phyloP scores from a whole-genome alignment of 2,888 invertebrate genomes.

The Meiosimyza platycephala region DNA sequence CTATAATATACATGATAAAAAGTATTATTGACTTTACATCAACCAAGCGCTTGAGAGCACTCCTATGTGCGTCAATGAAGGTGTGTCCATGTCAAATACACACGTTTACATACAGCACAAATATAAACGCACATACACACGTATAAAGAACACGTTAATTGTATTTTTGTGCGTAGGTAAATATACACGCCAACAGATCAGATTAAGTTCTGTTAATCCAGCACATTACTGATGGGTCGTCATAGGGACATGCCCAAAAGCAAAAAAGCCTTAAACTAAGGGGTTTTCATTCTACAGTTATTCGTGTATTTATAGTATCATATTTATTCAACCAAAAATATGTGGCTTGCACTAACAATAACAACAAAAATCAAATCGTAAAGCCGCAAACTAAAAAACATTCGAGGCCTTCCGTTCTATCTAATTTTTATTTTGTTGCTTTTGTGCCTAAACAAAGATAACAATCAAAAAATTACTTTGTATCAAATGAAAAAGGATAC shows the following conservation, averaged over 20 bases:
- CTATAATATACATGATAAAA: too few relatives aligned
- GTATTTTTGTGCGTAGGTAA: not conserved
- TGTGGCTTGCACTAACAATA: not conserved
- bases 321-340: not conserved
- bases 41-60: too few relatives aligned
- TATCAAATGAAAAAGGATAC: conserved; percentile 25
- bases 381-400: too few relatives aligned
- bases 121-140: not conserved
- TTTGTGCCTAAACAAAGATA: too few relatives aligned
- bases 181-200: conserved; percentile 13
- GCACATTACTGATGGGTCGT: not conserved
- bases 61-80: too few relatives aligned
- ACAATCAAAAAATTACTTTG: not conserved
- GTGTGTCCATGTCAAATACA: not conserved
- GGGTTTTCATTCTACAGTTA: not conserved
- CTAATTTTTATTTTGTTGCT: too few relatives aligned
- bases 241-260: too few relatives aligned
- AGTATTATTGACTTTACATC: too few relatives aligned
- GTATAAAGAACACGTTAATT: not conserved
- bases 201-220: conserved; percentile 9
- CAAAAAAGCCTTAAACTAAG: not conserved
- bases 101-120: not conserved
- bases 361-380: too few relatives aligned
- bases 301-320: not conserved
- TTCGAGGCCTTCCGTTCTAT: too few relatives aligned